phyloP scores from a whole-genome alignment of 2,113 vertebrate species.

The Muntiacus muntjak region DNA sequence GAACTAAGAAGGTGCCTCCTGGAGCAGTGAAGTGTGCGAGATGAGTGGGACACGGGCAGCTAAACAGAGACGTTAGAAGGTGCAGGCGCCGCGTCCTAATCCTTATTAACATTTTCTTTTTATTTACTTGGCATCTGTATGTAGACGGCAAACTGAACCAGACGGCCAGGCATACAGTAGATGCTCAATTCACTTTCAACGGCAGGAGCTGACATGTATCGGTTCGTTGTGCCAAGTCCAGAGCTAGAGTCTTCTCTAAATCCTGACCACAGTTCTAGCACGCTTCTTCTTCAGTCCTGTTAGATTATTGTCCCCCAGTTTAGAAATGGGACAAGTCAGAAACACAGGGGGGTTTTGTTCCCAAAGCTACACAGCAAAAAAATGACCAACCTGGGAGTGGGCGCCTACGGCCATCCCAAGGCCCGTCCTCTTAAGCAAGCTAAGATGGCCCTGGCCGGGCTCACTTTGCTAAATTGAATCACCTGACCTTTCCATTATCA shows the following conservation, averaged over 20 bases:
- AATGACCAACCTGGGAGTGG: background rate
- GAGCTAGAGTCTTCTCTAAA: background rate
- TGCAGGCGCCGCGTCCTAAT: background rate
- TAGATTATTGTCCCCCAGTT: background rate
- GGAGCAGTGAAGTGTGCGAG: background rate
- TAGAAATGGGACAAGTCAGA: background rate
- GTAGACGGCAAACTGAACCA: background rate
- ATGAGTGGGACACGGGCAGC: background rate
- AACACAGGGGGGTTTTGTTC: background rate
- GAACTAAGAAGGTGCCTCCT: background rate
- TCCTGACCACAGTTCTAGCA: background rate
- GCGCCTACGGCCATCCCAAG: background rate
- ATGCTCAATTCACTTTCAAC: background rate
- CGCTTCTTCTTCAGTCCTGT: background rate
- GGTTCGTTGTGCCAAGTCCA: background rate
- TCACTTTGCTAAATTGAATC: background rate
- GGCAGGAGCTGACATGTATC: background rate
- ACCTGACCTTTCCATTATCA: background rate
- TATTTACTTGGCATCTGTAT: background rate
- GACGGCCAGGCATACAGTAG: background rate
- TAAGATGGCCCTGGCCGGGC: background rate
- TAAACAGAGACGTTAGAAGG: background rate
- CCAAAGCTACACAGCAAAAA: background rate
- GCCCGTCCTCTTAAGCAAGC: background rate
- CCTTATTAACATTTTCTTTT: background rate